A percentile compares a stretch with the other conserved stretches of the same genome.
Evolutionary conservation across 2,113 vertebrate species (phyloP).

Genomic region (Asarcornis scutulata): DNA sequence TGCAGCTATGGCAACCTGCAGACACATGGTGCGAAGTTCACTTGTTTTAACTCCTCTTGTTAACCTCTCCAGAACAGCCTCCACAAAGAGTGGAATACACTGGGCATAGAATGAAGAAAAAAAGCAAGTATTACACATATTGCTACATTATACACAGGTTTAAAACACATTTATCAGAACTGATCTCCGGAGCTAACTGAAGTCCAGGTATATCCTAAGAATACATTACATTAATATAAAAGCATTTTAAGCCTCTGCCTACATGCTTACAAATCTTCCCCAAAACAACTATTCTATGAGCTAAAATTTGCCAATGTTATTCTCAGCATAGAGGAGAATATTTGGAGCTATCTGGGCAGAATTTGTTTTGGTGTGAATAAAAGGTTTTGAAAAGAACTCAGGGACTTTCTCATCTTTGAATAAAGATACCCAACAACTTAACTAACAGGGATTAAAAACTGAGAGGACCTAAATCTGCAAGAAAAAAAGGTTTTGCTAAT

Average conservation of each 20-base stretch:
- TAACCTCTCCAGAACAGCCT: conserved; percentile 91
- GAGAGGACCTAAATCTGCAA: not conserved
- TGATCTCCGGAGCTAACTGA: not conserved
- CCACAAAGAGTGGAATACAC: conserved; percentile 95
- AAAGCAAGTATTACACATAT: not conserved
- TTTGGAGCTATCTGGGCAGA: not conserved
- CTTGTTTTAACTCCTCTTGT: conserved; percentile 94
- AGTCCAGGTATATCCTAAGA: not conserved
- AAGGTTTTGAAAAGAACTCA: not conserved
- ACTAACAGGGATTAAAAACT: not conserved
- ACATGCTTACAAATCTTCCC: not conserved
- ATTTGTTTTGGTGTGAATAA: not conserved
- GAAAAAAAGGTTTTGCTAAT: not conserved
- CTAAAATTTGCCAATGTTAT: not conserved
- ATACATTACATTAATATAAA: not conserved
- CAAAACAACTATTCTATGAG: not conserved
- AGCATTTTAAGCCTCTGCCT: not conserved
- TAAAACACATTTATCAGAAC: not conserved
- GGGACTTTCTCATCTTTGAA: not conserved
- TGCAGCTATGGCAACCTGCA: conserved; percentile 95
- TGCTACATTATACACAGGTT: not conserved
- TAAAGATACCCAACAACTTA: not conserved
- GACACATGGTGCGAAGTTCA: conserved; percentile 95
- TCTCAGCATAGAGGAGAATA: not conserved
- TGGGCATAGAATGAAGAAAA: conserved; percentile 28